Evolutionary conservation across 1,140 invertebrate species (phyloP), one percentile per base, ranked within the genome.

Genomic region (Pygmarrhopalites habei): DNA sequence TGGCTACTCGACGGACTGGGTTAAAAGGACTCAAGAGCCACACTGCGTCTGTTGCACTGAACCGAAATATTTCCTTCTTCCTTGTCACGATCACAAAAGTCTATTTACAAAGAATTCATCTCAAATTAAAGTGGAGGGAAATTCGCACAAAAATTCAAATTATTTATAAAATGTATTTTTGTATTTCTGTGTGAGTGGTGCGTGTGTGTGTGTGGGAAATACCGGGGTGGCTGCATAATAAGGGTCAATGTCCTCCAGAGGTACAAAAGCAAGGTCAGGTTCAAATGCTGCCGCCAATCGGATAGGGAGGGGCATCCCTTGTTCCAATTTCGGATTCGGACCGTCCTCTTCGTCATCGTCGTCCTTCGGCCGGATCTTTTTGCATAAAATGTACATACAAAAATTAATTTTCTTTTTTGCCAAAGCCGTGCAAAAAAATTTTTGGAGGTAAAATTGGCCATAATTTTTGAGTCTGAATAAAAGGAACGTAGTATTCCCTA

Each of bases 41-140:
- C 77, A 97, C 80, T 76, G 92, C 92, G 78, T 96, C 88, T 71
- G 91, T 92, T 75, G 94, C 92, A 80, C 90, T 95, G 84, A 98
- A 98, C 80, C 94, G 86, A 84, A 93, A 97, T 82, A 98, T 95
- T 81, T 95, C 92, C 83, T 92, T 95, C 80, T 94, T 93, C 84
- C 89, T 95, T 82, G 91, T 96, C 79, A 98, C 83, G 73, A 98
- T 94, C 82, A 95, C 88, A 82, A 97, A 97, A 76, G 93, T 96
- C 94, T 97, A 84, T 59, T 85, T 83, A 58, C 29, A 52, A 14
- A 59, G 12, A 41, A 57, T 52, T 55, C 19, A 64, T 28, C 12
- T 29, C 10, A 84, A n/a, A n/a, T n/a, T n/a, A n/a, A n/a, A n/a
- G n/a, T n/a, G n/a, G n/a, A n/a, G n/a, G n/a, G n/a, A n/a, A n/a